These are phyloP conservation scores for Hesperophylax magnus DNA, from an alignment of 1,140 invertebrate genomes.

Conservation along the genomic window DNA sequence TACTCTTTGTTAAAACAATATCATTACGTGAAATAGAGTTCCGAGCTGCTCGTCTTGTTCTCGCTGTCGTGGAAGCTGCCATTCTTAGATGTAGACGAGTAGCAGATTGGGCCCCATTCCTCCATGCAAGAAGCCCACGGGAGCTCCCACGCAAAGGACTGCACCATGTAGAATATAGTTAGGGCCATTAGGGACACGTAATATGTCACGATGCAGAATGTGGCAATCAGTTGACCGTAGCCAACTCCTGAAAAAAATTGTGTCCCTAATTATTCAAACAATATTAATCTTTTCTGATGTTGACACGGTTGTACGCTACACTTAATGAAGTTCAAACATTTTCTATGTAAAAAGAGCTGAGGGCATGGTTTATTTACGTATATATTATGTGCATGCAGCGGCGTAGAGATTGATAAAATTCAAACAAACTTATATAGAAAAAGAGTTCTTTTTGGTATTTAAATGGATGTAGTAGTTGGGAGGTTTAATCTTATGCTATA, in stretches of 20 bases:
- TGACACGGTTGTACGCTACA: no score
- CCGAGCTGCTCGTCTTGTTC: slow-evolving; percentile 63
- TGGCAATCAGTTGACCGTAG: slow-evolving; percentile 82
- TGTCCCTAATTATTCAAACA: no score
- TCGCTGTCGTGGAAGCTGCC: slow-evolving; percentile 59
- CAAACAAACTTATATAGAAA: no score
- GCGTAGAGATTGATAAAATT: no score
- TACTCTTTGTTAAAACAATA: neutral
- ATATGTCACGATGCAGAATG: slow-evolving; percentile 80
- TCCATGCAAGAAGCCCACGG: slow-evolving; percentile 77
- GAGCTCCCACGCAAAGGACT: slow-evolving; percentile 75
- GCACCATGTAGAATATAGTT: slow-evolving; percentile 81
- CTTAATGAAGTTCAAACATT: no score
- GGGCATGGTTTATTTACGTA: no score
- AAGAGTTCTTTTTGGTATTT: no score
- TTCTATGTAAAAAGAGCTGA: no score
- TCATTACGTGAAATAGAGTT: slow-evolving; percentile 66
- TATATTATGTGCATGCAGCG: no score
- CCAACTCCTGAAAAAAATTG: slow-evolving; percentile 80
- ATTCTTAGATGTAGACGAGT: slow-evolving; percentile 61
- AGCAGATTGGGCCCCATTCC: slow-evolving; percentile 71
- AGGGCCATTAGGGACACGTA: slow-evolving; percentile 87
- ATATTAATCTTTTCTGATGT: no score
- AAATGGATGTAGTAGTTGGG: no score
- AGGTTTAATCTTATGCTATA: no score